phyloP scores from a whole-genome alignment of 2,113 vertebrate species.

The Podilymbus podiceps region DNA sequence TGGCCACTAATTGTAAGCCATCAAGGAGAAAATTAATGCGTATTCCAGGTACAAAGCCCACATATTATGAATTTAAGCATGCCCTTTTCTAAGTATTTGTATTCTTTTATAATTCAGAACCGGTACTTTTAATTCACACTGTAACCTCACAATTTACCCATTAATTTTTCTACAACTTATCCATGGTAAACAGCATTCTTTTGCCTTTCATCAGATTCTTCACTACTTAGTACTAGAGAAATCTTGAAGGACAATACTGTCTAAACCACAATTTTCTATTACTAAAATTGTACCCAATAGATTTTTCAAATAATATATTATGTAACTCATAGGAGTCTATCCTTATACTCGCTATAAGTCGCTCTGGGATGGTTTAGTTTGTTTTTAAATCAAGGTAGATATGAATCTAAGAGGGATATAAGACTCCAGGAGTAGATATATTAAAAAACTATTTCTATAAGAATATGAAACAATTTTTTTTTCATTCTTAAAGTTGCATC shows the following conservation, averaged over 20 bases:
- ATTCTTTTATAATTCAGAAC: not conserved
- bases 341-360: not conserved
- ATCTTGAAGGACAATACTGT: not conserved
- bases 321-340: not conserved
- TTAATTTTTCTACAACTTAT: not conserved
- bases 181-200: not conserved
- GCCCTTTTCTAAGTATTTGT: not conserved
- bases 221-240: not conserved
- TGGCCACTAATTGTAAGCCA: not conserved
- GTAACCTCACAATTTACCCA: not conserved
- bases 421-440: not conserved
- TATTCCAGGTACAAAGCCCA: not conserved
- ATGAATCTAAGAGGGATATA: not conserved
- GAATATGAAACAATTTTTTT: not conserved
- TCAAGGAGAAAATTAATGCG: not conserved
- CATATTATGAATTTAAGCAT: not conserved
- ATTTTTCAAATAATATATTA: not conserved
- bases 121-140: not conserved
- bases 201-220: not conserved
- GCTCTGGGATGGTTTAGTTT: fast-evolving
- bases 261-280: not conserved
- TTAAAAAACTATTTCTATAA: not conserved
- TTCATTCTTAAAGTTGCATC: not conserved
- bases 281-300: not conserved
- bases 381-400: not conserved